A percentile compares a stretch with the other conserved stretches of the same genome.
phyloP scores from a whole-genome alignment of 2,797 vertebrate species.

The Pseudochromis fuscus region DNA sequence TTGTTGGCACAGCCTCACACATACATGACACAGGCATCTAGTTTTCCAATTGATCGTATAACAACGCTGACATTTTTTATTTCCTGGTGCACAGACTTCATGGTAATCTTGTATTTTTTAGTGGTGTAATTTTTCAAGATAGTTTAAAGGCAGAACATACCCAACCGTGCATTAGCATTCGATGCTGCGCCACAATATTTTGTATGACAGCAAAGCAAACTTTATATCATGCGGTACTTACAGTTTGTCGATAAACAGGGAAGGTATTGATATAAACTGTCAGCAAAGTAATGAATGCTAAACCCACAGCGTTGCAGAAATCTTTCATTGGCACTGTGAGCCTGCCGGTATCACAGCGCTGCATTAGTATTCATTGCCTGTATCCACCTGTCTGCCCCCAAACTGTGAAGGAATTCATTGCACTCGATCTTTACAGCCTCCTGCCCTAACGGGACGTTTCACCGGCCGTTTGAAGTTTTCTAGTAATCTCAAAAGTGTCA shows the following conservation, averaged over 20 bases:
- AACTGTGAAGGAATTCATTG: slow-evolving; percentile 16
- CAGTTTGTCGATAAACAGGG: neutral
- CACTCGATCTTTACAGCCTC: neutral
- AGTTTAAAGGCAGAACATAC: neutral
- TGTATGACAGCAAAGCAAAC: neutral
- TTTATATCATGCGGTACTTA: neutral
- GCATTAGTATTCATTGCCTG: slow-evolving; percentile 46
- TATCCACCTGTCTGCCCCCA: slow-evolving; percentile 16
- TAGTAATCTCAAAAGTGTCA: neutral
- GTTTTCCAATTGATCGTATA: neutral
- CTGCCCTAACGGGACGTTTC: neutral
- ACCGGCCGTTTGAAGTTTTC: neutral
- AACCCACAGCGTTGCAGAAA: neutral
- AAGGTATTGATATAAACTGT: neutral
- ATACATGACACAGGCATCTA: neutral
- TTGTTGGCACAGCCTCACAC: accelerated
- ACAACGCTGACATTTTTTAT: neutral
- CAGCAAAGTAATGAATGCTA: neutral
- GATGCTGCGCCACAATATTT: neutral
- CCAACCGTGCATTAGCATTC: neutral
- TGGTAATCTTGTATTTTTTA: neutral
- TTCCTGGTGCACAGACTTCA: neutral
- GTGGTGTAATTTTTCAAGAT: neutral
- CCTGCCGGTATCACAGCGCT: slow-evolving; percentile 8
- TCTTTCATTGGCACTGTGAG: neutral